Percentiles rank a stretch among this genome's conserved stretches.
Conservation (phyloP, 2,888 invertebrate genomes). For the Neoaliturus tenellus region DNA sequence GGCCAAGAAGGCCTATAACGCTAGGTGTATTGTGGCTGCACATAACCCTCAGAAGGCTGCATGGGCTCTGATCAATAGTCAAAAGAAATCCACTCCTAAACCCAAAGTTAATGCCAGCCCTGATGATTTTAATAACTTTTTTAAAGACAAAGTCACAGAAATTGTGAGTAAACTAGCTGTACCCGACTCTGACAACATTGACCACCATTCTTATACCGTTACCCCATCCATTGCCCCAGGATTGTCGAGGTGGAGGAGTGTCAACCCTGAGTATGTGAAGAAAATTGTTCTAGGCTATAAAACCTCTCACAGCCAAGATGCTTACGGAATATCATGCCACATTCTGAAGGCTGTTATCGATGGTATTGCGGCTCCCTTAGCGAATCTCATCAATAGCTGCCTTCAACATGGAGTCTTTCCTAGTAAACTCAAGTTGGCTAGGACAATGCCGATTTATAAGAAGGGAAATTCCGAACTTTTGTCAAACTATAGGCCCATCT, state of each 20-base stretch:
- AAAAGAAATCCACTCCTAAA: background rate
- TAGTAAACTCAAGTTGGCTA: background rate
- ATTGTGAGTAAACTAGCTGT: background rate
- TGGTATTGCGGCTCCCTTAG: background rate
- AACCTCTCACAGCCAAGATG: background rate
- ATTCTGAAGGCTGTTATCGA: background rate
- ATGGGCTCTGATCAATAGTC: constrained; percentile 3
- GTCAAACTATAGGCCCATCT: constrained; percentile 1
- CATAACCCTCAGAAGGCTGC: background rate
- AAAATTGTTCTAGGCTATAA: background rate
- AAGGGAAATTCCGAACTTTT: background rate
- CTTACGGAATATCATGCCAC: background rate
- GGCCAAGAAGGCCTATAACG: background rate
- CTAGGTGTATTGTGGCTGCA: background rate
- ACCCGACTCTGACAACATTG: background rate
- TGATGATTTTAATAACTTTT: background rate
- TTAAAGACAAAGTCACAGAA: background rate
- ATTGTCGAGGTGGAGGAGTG: background rate
- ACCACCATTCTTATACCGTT: background rate
- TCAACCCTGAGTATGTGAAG: background rate
- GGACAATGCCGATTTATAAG: background rate
- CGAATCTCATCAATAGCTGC: background rate
- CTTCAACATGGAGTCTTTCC: background rate
- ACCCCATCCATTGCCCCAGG: background rate
- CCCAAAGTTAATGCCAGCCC: background rate